These are phyloP conservation scores for Argyrosomus japonicus DNA, from an alignment of 2,113 vertebrate species.

Conservation along the genomic window DNA sequence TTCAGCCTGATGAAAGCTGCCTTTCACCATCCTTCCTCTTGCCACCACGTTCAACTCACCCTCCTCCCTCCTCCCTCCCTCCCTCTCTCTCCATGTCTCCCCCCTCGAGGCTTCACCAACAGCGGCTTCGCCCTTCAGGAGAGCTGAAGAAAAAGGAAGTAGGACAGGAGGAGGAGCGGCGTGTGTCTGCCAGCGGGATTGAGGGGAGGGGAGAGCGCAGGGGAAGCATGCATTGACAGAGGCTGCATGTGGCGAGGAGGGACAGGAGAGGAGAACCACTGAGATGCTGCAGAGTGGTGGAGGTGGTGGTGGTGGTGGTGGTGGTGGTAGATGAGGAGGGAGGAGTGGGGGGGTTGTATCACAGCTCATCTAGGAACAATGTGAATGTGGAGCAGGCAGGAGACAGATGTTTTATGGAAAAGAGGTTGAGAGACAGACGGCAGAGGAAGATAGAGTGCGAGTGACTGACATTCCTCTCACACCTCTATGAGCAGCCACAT, in stretches of 20 bases:
- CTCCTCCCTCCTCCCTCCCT: no score
- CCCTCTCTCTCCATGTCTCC: neutral
- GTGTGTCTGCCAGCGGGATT: constrained; percentile 37
- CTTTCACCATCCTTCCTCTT: constrained; percentile 7
- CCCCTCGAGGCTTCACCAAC: constrained; percentile 8
- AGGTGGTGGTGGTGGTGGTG: neutral
- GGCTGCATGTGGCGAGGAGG: constrained; percentile 44
- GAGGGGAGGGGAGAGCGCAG: constrained; percentile 25
- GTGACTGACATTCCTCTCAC: constrained; percentile 52
- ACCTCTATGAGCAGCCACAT: constrained; percentile 57
- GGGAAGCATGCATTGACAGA: constrained; percentile 17
- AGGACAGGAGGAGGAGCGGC: constrained; percentile 73
- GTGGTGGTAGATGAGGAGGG: neutral
- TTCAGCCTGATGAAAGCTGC: neutral
- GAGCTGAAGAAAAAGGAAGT: constrained; percentile 69
- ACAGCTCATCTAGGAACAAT: constrained; percentile 51
- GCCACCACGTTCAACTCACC: neutral
- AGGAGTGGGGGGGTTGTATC: constrained; percentile 1
- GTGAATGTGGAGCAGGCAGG: constrained; percentile 40
- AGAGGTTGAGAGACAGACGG: constrained; percentile 32
- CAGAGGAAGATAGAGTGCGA: constrained; percentile 36
- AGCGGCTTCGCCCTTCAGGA: constrained; percentile 68
- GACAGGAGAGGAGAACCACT: constrained; percentile 31
- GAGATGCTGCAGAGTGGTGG: constrained; percentile 50
- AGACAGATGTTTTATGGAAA: constrained; percentile 50